A percentile compares a stretch with the other conserved stretches of the same genome.
Evolutionary conservation across 2,888 invertebrate genomes (phyloP).

Genomic region (Dasypolia templi): DNA sequence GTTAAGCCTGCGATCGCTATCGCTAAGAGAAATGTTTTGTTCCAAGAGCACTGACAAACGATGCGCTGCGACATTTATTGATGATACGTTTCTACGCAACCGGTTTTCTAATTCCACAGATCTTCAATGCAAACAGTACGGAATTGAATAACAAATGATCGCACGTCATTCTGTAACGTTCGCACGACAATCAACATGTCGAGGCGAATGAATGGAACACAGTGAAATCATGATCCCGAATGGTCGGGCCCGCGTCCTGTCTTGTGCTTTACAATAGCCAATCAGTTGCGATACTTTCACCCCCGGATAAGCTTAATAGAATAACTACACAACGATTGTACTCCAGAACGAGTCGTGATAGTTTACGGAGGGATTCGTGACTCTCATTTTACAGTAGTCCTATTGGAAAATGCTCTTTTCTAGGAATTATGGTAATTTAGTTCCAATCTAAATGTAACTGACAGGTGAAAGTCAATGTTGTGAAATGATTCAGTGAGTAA

Average conservation of each 20-base stretch:
- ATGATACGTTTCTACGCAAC: slow-evolving; percentile 76
- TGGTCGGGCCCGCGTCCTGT: slow-evolving; percentile 76
- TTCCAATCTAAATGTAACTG: slow-evolving; percentile 81
- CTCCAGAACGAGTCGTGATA: slow-evolving; percentile 85
- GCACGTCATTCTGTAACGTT: slow-evolving; percentile 74
- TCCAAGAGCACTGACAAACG: slow-evolving; percentile 51
- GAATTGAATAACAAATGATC: slow-evolving; percentile 85
- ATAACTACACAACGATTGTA: slow-evolving; percentile 86
- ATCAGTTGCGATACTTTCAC: slow-evolving; percentile 87
- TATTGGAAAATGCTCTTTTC: slow-evolving; percentile 84
- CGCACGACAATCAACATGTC: slow-evolving; percentile 86
- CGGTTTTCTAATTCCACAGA: slow-evolving; percentile 79
- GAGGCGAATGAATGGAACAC: slow-evolving; percentile 81
- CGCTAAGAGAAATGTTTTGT: slow-evolving; percentile 49
- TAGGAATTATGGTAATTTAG: slow-evolving; percentile 82
- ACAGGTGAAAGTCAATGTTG: slow-evolving; percentile 83
- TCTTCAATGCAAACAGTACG: slow-evolving; percentile 75
- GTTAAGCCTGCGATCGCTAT: slow-evolving; percentile 47
- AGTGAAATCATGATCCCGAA: slow-evolving; percentile 86
- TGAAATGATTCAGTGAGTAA: slow-evolving; percentile 74
- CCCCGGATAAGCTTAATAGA: slow-evolving; percentile 85
- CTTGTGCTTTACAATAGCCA: slow-evolving; percentile 81
- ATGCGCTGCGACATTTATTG: slow-evolving; percentile 67
- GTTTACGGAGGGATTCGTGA: slow-evolving; percentile 87
- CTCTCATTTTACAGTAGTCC: slow-evolving; percentile 86